Evolutionary conservation across 2,113 vertebrate species (phyloP).

Genomic region (Bos javanicus): DNA sequence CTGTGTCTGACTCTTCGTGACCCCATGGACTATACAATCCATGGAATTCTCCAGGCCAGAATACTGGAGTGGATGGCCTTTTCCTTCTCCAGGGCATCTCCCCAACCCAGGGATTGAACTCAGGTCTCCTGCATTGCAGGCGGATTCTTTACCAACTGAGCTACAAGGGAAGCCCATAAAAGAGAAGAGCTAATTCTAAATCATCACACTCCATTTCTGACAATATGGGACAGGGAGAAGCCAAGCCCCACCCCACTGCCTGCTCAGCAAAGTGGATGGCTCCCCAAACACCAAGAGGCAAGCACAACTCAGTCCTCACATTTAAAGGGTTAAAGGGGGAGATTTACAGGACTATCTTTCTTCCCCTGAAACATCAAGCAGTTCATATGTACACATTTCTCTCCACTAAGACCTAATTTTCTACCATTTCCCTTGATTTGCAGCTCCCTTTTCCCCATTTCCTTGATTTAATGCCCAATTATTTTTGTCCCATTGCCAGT

Average conservation of each 20-base stretch:
- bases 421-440: conserved; percentile 85
- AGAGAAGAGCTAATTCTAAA: neutral
- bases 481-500: conserved; percentile 86
- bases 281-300: neutral
- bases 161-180: neutral
- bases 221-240: neutral
- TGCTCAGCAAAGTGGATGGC: too few species aligned
- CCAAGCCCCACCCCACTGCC: neutral
- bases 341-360: conserved; percentile 71
- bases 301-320: neutral
- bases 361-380: conserved; percentile 76
- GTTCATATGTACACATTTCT: conserved; percentile 83
- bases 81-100: neutral
- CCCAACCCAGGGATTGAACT: neutral
- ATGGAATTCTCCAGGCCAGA: neutral
- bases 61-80: neutral
- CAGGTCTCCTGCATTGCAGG: neutral
- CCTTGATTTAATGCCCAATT: conserved; percentile 88
- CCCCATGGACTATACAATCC: neutral
- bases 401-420: conserved; percentile 85
- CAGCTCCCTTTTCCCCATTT: conserved; percentile 83
- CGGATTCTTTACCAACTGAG: neutral
- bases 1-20: neutral
- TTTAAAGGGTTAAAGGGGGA: conserved; percentile 75
- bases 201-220: neutral